phyloP scores from a whole-genome alignment of 2,113 vertebrate genomes.

The Lycaon pictus region DNA sequence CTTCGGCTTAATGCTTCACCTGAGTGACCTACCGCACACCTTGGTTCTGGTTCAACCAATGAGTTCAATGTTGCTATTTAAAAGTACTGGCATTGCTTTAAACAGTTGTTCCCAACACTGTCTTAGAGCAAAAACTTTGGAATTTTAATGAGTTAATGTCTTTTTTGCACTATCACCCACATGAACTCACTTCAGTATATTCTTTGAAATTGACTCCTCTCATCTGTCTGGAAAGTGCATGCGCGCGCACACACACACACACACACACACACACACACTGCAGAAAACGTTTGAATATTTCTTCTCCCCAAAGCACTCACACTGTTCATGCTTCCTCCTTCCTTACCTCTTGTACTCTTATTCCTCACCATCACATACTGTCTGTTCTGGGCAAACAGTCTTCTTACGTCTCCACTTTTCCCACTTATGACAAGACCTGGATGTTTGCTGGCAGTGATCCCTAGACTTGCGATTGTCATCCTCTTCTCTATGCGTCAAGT shows the following conservation, averaged over 20 bases:
- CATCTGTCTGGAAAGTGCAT: background rate
- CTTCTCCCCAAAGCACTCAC: background rate
- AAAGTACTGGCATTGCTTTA: slow-evolving; percentile 3
- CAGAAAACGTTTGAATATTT: background rate
- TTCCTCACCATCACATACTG: background rate
- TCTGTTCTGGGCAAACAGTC: background rate
- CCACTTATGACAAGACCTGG: background rate
- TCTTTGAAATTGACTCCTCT: background rate
- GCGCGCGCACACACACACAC: background rate
- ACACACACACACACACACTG: background rate
- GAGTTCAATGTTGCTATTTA: background rate
- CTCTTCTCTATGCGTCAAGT: background rate
- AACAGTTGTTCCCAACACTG: slow-evolving; percentile 10
- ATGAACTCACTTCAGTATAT: background rate
- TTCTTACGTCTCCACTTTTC: background rate
- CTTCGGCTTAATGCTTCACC: slow-evolving; percentile 50
- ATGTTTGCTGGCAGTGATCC: background rate
- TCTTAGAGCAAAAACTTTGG: background rate
- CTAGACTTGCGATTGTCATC: background rate
- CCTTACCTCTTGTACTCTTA: background rate
- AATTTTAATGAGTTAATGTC: background rate
- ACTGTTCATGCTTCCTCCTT: accelerated
- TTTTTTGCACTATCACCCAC: background rate
- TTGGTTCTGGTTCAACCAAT: slow-evolving; percentile 31
- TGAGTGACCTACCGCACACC: background rate